Conservation (phyloP, 2,113 vertebrate genomes). For the Apistogramma diplotaenia region DNA sequence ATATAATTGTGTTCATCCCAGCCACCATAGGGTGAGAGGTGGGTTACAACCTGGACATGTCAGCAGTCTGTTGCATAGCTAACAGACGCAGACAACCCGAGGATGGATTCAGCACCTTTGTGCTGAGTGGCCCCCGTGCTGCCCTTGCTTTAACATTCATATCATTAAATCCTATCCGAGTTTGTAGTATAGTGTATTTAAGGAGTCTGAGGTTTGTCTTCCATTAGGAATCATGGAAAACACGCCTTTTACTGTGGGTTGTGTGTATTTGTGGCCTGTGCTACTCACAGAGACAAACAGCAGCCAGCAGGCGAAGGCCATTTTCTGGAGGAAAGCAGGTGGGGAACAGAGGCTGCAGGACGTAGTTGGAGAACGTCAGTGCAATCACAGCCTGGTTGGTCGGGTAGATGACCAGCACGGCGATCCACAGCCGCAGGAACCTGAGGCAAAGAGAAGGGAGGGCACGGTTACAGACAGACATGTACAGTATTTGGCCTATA, state of each 20-base stretch:
- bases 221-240: not conserved
- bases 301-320: constrained; percentile 86
- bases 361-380: constrained; percentile 92
- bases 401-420: constrained; percentile 91
- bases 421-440: constrained; percentile 91
- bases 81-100: too few relatives aligned
- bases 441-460: constrained; percentile 44
- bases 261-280: not conserved
- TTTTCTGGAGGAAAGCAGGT: constrained; percentile 87
- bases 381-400: constrained; percentile 94
- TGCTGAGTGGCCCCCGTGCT: too few relatives aligned
- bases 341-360: constrained; percentile 90
- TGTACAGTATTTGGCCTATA: not conserved
- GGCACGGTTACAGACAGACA: not conserved
- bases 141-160: not conserved
- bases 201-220: not conserved
- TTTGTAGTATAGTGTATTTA: not conserved
- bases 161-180: not conserved
- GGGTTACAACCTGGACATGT: too few relatives aligned
- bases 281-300: constrained; percentile 87
- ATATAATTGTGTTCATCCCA: too few relatives aligned
- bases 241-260: not conserved
- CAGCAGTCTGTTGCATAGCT: too few relatives aligned
- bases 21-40: too few relatives aligned
- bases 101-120: too few relatives aligned